A percentile compares a stretch with the other conserved stretches of the same genome.
Evolutionary conservation across 2,113 vertebrate genomes (phyloP).

Genomic region (Oreochromis aureus): DNA sequence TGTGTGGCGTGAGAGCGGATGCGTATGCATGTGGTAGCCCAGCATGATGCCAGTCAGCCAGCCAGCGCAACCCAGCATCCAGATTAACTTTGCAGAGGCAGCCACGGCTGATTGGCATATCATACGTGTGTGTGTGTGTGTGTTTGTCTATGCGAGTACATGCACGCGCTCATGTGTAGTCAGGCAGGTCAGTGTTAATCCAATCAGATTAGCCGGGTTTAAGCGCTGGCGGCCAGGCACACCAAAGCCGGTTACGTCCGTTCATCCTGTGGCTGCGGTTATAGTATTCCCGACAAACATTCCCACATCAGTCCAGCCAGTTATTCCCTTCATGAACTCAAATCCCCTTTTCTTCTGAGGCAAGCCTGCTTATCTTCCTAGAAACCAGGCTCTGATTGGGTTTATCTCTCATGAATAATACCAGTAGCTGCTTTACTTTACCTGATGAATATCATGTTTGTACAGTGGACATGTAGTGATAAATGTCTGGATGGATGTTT

Average conservation of each 20-base stretch:
- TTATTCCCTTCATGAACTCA: background rate
- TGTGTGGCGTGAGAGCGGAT: background rate
- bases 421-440: background rate
- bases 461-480: background rate
- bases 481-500: background rate
- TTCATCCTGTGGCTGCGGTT: slow-evolving; percentile 48
- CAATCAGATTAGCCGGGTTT: slow-evolving; percentile 75
- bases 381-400: background rate
- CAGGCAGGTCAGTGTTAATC: slow-evolving; percentile 72
- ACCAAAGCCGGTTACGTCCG: slow-evolving; percentile 66
- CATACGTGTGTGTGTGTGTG: background rate
- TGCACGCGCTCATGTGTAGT: slow-evolving; percentile 11
- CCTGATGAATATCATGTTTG: background rate
- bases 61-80: slow-evolving; percentile 30
- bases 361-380: background rate
- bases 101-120: slow-evolving; percentile 26
- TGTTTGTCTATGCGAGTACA: background rate
- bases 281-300: slow-evolving; percentile 32
- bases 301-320: slow-evolving; percentile 22
- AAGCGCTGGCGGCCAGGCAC: slow-evolving; percentile 50
- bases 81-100: slow-evolving; percentile 43
- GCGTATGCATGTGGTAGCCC: slow-evolving; percentile 21
- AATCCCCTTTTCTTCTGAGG: background rate
- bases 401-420: background rate
- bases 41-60: slow-evolving; percentile 37